Percentiles rank a stretch among this genome's conserved stretches.
phyloP scores from a whole-genome alignment of 2,113 vertebrate genomes.

The Carassius carassius region DNA sequence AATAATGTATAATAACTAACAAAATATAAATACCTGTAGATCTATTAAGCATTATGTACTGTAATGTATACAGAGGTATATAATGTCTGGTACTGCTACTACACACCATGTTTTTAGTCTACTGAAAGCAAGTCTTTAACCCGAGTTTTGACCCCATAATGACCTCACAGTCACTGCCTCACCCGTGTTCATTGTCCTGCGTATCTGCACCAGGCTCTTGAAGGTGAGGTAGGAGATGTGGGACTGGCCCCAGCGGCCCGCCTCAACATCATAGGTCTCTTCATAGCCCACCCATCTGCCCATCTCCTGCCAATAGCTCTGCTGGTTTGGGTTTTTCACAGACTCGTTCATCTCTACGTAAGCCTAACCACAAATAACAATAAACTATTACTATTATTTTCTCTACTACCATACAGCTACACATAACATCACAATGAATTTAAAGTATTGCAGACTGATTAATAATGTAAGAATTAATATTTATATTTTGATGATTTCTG shows the following conservation, averaged over 20 bases:
- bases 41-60: neutral
- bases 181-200: conserved; percentile 81
- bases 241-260: conserved; percentile 78
- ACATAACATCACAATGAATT: neutral
- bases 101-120: neutral
- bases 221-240: conserved; percentile 89
- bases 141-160: neutral
- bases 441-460: neutral
- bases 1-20: neutral
- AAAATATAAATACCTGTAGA: neutral
- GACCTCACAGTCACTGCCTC: neutral
- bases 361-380: conserved; percentile 61
- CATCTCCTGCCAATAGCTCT: conserved; percentile 84
- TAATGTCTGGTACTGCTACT: neutral
- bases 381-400: neutral
- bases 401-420: neutral
- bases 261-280: conserved; percentile 79
- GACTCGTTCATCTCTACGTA: conserved; percentile 78
- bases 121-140: neutral
- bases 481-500: neutral
- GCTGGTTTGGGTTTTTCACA: conserved; percentile 80
- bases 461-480: neutral
- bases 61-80: neutral
- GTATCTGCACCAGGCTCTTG: conserved; percentile 85
- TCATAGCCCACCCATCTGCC: conserved; percentile 84